These are phyloP conservation scores for Druceiella hillmani DNA, from an alignment of 2,888 invertebrate genomes.

Conservation along the genomic window DNA sequence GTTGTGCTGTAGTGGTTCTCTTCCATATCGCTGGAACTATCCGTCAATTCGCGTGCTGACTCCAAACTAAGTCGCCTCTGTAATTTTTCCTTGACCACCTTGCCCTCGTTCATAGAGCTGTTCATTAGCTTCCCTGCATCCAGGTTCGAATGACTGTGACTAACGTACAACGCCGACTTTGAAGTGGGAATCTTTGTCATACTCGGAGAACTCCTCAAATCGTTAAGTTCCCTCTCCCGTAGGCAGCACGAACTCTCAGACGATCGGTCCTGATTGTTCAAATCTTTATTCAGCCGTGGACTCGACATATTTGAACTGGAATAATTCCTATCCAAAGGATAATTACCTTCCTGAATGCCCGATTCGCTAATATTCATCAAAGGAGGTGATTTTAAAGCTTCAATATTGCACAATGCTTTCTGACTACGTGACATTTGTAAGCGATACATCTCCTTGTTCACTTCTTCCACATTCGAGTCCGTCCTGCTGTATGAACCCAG, in stretches of 20 bases:
- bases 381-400: constrained; percentile 40
- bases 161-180: too few species aligned
- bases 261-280: constrained; percentile 38
- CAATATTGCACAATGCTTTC: constrained; percentile 46
- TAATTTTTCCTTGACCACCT: constrained; percentile 38
- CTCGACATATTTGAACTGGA: constrained; percentile 46
- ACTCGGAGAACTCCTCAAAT: neutral
- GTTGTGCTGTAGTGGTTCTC: constrained; percentile 51
- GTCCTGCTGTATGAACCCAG: constrained; percentile 47
- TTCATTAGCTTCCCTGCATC: too few species aligned
- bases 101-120: neutral
- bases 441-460: constrained; percentile 50
- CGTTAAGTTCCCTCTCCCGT: constrained; percentile 28
- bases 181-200: too few species aligned
- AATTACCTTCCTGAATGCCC: constrained; percentile 41
- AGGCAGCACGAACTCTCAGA: constrained; percentile 28
- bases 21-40: constrained; percentile 63
- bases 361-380: constrained; percentile 39
- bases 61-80: constrained; percentile 64
- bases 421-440: constrained; percentile 49
- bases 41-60: constrained; percentile 65
- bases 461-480: constrained; percentile 49
- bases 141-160: too few species aligned
- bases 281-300: constrained; percentile 43
- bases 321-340: constrained; percentile 44